Base-by-base conservation (phyloP, 2,888 invertebrate species). In the Tipula confusa region DNA sequence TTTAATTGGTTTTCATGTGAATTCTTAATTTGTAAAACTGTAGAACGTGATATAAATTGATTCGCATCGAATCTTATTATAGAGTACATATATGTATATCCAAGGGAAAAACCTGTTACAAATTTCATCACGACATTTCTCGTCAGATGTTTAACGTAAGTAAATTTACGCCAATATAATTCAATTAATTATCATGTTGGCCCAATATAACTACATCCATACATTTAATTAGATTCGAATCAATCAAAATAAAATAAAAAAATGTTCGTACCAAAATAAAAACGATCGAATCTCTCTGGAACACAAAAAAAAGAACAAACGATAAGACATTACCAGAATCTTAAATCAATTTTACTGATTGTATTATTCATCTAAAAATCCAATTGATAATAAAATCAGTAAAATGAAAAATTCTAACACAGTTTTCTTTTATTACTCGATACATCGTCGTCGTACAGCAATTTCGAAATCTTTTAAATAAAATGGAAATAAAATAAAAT, bases 271-370 rank as follows among this genome's bases (percentile, higher is more conserved):
- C n/a, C n/a, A n/a, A n/a, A n/a, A n/a, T n/a, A n/a, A n/a, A n/a
- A n/a, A n/a, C n/a, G n/a, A n/a, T n/a, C n/a, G n/a, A n/a, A 36
- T 43, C 15, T 3, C 9, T 64, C 4, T 6, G 48, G 18, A 64
- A 38, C n/a, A 38, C 11, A 64, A 24, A 9, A 9, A 64, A 9
- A 9, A 64, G 64, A 64, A 64, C 24, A 64, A 64, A 24, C 18
- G 48, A 48, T 24, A 48, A 48, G 64, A 64, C 64, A 64, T 64
- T 64, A 64, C 18, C 64, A 64, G 64, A 64, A 64, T 64, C 64
- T 64, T 64, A 64, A 64, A 64, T 64, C 64, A 64, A 64, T 64
- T 64, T 64, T 64, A 64, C 64, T 18, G 64, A 24, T 64, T 64
- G 15, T 18, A 48, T 48, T 48, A 48, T 18, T 48, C 18, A 48